Evolutionary conservation across 1,140 invertebrate species (phyloP), one percentile per base, ranked within the genome.

Genomic region (Gonioctena quinquepunctata): DNA sequence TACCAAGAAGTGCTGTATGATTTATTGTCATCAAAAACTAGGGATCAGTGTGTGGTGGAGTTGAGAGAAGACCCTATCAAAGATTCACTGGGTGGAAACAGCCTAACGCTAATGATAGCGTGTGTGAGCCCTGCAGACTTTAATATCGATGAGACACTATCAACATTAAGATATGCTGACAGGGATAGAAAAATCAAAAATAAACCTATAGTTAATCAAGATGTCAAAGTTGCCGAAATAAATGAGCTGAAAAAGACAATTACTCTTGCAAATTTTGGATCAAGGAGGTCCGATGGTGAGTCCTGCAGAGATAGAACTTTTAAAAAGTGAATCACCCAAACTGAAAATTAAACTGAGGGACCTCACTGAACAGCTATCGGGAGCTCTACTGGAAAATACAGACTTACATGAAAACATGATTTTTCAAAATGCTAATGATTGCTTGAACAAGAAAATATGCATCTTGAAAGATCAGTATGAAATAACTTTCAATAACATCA

Each of bases 41-140:
- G 89, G 52, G 90, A 89, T 13, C 89, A 93, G 72, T 88, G 87
- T 77, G 82, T 88, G 11, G 88, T 96, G 0, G 94, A 96, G 74
- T 92, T 97, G 16, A 85, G 95, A 61, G 96, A 97, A 83, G 93
- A 96, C 81, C 74, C 78, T 33, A 83, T 85, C 64, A 90, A 88
- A 76, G 94, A 95, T 85, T 95, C 93, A 5, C 84, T 97, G 0
- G 96, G 96, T 33, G 96, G 96, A 6, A 97, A 97, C 82, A 96
- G 94, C 0, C 87, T 96, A 42, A 98, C 96, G 0, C 77, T 97
- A 25, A 97, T 98, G 95, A 92, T 97, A 60, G 96, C 95, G 2
- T 97, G 96, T 83, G 91, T 97, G 0, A 96, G 94, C 83, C 96
- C 96, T 0, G 94, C 95, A 3, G 91, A 95, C 81, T 92, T 92